These are phyloP conservation scores for Monodelphis domestica DNA, from an alignment of 2,797 vertebrate species.

Conservation along the genomic window DNA sequence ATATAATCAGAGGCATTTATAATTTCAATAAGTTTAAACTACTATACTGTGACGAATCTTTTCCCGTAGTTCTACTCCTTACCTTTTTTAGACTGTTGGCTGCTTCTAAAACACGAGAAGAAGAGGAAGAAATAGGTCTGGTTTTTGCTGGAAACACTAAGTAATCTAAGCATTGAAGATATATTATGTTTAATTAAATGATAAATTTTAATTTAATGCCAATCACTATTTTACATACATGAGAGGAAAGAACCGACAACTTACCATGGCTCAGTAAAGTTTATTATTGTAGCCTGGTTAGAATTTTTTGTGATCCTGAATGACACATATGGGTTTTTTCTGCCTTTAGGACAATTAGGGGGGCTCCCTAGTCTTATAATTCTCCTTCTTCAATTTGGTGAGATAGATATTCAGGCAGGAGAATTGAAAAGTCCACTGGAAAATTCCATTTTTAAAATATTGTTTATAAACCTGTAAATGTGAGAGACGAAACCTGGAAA, in stretches of 20 bases:
- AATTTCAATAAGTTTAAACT: not conserved
- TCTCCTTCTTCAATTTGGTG: not conserved
- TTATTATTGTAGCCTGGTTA: not conserved
- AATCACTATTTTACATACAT: not conserved
- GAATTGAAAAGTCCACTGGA: not conserved
- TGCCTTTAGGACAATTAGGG: not conserved
- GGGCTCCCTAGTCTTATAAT: not conserved
- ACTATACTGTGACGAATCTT: not conserved
- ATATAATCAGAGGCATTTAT: not conserved
- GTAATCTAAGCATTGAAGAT: not conserved
- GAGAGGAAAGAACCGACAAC: conserved; percentile 20
- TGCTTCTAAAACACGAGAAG: not conserved
- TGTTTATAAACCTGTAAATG: not conserved
- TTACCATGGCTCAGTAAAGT: not conserved
- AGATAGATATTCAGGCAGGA: conserved; percentile 2
- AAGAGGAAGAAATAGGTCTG: not conserved
- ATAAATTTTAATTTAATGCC: not conserved
- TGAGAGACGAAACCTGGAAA: not conserved
- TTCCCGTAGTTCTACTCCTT: not conserved
- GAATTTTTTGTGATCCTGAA: not conserved
- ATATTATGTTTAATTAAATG: not conserved
- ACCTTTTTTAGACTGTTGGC: not conserved
- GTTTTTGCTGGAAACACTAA: not conserved
- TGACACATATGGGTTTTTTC: not conserved
- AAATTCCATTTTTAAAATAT: conserved; percentile 19